Percentiles rank a stretch among this genome's conserved stretches.
These are phyloP conservation scores for Drosophila trapezifrons DNA, from an alignment of 1,140 invertebrate genomes.

Conservation along the genomic window DNA sequence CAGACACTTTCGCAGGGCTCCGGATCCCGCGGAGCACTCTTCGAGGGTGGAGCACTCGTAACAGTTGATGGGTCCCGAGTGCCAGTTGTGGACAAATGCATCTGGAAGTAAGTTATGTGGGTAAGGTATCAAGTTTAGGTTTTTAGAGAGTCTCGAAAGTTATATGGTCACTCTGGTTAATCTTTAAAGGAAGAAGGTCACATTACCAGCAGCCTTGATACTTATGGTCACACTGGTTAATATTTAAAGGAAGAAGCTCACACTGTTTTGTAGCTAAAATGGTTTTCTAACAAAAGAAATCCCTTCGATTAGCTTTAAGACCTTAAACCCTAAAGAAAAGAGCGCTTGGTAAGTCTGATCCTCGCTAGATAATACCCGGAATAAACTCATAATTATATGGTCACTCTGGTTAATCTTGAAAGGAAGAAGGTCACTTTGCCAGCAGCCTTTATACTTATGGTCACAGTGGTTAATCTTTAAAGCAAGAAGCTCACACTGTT, in stretches of 20 bases:
- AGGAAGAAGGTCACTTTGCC: background rate
- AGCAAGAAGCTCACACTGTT: no score
- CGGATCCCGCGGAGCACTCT: slow-evolving; percentile 47
- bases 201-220: no score
- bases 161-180: background rate
- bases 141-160: no score
- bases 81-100: slow-evolving; percentile 64
- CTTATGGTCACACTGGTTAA: no score
- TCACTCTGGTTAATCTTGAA: background rate
- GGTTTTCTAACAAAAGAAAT: no score
- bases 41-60: slow-evolving; percentile 49
- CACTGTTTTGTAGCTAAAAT: no score
- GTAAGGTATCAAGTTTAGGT: no score
- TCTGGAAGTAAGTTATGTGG: slow-evolving; percentile 15
- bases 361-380: background rate
- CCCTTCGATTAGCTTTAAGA: background rate
- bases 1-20: slow-evolving; percentile 55
- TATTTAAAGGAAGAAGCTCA: no score
- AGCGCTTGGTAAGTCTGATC: background rate
- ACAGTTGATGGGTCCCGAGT: slow-evolving; percentile 71
- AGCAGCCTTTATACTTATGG: no score
- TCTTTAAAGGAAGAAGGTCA: background rate
- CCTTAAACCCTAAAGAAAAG: background rate
- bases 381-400: no score
- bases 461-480: no score